Base-by-base conservation (phyloP, 2,797 vertebrate species). In the Oryzias dopingdopingensis region DNA sequence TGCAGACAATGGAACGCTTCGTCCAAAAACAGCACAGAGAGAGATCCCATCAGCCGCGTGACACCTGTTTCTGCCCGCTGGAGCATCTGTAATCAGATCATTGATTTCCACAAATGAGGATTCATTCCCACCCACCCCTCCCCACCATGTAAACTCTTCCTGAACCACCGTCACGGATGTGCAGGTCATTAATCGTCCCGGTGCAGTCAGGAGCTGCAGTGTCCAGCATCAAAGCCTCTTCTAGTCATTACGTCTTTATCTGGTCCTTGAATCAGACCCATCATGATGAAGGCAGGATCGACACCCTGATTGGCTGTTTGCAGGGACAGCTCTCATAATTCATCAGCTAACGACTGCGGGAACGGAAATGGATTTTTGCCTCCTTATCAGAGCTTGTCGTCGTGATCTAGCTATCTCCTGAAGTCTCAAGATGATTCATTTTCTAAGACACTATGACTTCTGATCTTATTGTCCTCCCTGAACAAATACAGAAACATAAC, bases 181-280 rank as follows among this genome's bases (percentile, higher is more conserved):
- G 60, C 65, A 77, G 69, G 73, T 74, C 65, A 53, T 49, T 43
- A 47, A 46, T 0, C 66, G 58, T 79, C 65, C 12, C 64, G 2
- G 72, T 74, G 77, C 72, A 82, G 76, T 80, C 70, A 70, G 65
- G 63, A 76, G 57, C 64, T 62, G 4, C 16, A 24, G 61, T 48
- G 59, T 49, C 40, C 54, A 10, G 42, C 50, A 46, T 12, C 15
- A n/a, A 55, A 52, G 40, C 52, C 52, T 37, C 53, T 29, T 44
- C 52, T 45, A 42, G 37, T 70, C 61, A 52, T 64, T 63, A 13
- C 22, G 37, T 56, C 42, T 67, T 29, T 29, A 61, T 72, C 42
- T 14, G 10, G 41, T 58, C 29, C 40, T 40, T 44, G 59, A 40
- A 17, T 46, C 46, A 52, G 54, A 40, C n/a, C 3, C 18, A 0